Evolutionary conservation across 2,888 invertebrate genomes (phyloP).

Genomic region (Agriotes lineatus): DNA sequence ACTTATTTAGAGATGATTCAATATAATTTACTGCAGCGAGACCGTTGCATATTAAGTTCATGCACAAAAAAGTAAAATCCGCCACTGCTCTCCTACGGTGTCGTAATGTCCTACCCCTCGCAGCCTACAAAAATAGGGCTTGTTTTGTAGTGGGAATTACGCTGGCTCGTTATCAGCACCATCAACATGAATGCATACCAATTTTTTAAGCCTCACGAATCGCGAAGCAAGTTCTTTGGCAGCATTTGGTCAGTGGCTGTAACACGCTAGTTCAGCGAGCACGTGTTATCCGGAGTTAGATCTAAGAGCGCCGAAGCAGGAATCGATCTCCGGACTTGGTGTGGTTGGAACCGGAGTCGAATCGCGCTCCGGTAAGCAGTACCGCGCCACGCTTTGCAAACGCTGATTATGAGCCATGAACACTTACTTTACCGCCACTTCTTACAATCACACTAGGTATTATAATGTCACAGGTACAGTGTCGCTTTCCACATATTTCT

Average conservation of each 20-base stretch:
- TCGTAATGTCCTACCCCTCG: no score
- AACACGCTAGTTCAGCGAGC: constrained; percentile 44
- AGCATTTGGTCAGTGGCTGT: constrained; percentile 40
- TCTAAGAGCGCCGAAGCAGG: constrained; percentile 54
- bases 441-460: constrained; percentile 51
- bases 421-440: constrained; percentile 49
- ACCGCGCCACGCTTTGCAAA: constrained; percentile 44
- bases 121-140: neutral
- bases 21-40: no score
- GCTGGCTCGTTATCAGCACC: constrained; percentile 7
- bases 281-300: constrained; percentile 45
- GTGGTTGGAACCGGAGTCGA: constrained; percentile 54
- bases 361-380: constrained; percentile 48
- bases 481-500: neutral
- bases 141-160: neutral
- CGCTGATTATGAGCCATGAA: constrained; percentile 53
- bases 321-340: constrained; percentile 56
- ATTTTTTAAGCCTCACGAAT: constrained; percentile 3
- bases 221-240: constrained; percentile 21
- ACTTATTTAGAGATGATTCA: no score
- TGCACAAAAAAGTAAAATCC: no score
- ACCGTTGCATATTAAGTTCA: no score
- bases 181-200: constrained; percentile 18
- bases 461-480: constrained; percentile 56
- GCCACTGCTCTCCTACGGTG: no score